A percentile compares a stretch with the other conserved stretches of the same genome.
Conservation (phyloP, 92 coral and sea anemone genomes). For the Montipora capitata region DNA sequence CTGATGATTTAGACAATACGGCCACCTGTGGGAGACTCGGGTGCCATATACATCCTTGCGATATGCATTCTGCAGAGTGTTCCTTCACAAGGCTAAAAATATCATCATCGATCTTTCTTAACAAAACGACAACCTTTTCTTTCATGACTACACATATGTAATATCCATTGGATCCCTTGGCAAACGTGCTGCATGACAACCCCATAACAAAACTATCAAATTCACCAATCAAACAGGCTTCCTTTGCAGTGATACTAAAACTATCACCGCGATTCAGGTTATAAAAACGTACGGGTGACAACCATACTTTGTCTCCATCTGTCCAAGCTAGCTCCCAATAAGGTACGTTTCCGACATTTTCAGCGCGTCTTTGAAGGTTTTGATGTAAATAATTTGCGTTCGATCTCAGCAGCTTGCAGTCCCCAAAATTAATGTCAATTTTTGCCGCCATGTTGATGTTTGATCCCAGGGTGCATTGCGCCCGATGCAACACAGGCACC, state of each 20-base stretch:
- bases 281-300: constrained; percentile 11
- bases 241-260: background rate
- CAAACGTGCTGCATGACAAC: constrained; percentile 15
- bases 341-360: background rate
- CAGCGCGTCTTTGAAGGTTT: background rate
- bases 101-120: constrained; percentile 19
- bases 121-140: constrained; percentile 40
- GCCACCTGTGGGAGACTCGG: constrained; percentile 21
- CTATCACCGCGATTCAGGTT: background rate
- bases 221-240: constrained; percentile 29
- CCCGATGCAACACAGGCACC: background rate
- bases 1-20: constrained; percentile 32
- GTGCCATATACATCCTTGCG: constrained; percentile 42
- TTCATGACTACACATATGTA: constrained; percentile 30
- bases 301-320: constrained; percentile 44
- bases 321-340: constrained; percentile 31
- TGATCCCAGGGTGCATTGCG: background rate
- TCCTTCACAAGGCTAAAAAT: constrained; percentile 25
- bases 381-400: constrained; percentile 46
- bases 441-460: constrained; percentile 17
- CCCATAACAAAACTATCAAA: constrained; percentile 35
- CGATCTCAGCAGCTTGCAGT: constrained; percentile 40
- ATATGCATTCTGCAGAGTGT: background rate
- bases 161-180: constrained; percentile 1
- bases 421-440: constrained; percentile 26